Evolutionary conservation across 2,797 vertebrate species (phyloP), one percentile per base, ranked within the genome.

Genomic region (Halcyon smyrnensis): DNA sequence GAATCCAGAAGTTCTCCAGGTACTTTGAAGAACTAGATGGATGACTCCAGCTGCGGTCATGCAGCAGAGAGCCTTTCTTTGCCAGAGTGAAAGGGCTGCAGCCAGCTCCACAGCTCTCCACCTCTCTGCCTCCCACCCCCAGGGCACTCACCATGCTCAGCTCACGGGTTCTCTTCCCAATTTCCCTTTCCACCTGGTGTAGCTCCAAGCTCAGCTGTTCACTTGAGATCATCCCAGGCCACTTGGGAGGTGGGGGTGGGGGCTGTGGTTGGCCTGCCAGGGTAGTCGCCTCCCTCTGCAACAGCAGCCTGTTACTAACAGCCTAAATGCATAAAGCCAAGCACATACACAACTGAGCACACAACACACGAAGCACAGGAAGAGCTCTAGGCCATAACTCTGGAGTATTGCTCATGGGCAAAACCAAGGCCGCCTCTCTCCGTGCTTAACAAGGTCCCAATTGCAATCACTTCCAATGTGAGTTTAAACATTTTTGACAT

Each of bases 191-290:
- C 97, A 99, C 99, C 67, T 99, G 99, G 98, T 99, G 98, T 82
- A 99, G 98, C 98, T 99, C 99, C 97, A 99, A 96, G 97, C 99
- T 99, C 84, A 99, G 98, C 98, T 99, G 99, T 85, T 99, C 99
- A 94, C 99, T 99, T 97, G 99, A 99, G 93, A 99, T 97, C 84
- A 98, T 98, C 85, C 98, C 99, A 96, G 98, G 97, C 97, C 99
- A 98, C 98, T 99, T 99, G 95, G 99, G 98, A 87, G 98, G 97
- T 85, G 98, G 98, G 74, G 97, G 92, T 46, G 98, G 98, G 78
- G 98, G 97, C 92, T 97, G 89, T n/a, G 98, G 96, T 43, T 98
- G 99, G 94, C 98, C 97, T 73, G 98, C 98, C 97, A 99, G 91
- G 34, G 98, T 97, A 88, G 98, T 98, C 45, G 98, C 98, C 96